A percentile compares a stretch with the other conserved stretches of the same genome.
These are phyloP conservation scores for Mesorhabditis sp. DNA, from an alignment of 2,888 invertebrate species.

Conservation along the genomic window DNA sequence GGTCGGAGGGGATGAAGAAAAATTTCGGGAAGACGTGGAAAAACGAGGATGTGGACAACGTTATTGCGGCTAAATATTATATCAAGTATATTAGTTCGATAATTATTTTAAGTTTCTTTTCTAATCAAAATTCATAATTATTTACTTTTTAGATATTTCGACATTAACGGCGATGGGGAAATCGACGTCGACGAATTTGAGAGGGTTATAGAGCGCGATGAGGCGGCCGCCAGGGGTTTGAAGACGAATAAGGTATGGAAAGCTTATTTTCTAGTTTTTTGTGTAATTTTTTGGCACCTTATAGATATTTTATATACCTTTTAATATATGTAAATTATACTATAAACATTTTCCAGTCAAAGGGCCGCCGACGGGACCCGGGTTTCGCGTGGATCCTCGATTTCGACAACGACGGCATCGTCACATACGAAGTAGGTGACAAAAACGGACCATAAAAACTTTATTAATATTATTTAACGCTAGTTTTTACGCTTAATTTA, in stretches of 20 bases:
- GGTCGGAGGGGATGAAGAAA: constrained; percentile 43
- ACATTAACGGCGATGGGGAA: constrained; percentile 45
- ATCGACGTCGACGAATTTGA: constrained; percentile 40
- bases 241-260: too few relatives aligned
- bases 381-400: constrained; percentile 57
- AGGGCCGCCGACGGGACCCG: constrained; percentile 51
- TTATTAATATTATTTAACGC: too few relatives aligned
- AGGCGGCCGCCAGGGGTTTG: constrained; percentile 10
- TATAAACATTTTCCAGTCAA: constrained; percentile 13
- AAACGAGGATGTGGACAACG: constrained; percentile 55
- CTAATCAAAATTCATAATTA: background rate
- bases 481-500: too few relatives aligned
- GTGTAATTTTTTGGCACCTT: background rate
- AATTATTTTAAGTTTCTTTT: constrained; percentile 1
- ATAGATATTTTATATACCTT: background rate
- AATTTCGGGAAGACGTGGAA: constrained; percentile 56
- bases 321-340: background rate
- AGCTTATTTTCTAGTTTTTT: too few relatives aligned
- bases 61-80: constrained; percentile 50
- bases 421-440: constrained; percentile 35
- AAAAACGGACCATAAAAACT: too few relatives aligned
- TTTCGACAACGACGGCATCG: constrained; percentile 57
- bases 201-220: constrained; percentile 41
- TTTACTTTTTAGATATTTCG: constrained; percentile 48
- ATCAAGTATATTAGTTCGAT: constrained; percentile 32